A percentile compares a stretch with the other conserved stretches of the same genome.
Conservation (phyloP, 2,797 vertebrate genomes). For the Morelia viridis region DNA sequence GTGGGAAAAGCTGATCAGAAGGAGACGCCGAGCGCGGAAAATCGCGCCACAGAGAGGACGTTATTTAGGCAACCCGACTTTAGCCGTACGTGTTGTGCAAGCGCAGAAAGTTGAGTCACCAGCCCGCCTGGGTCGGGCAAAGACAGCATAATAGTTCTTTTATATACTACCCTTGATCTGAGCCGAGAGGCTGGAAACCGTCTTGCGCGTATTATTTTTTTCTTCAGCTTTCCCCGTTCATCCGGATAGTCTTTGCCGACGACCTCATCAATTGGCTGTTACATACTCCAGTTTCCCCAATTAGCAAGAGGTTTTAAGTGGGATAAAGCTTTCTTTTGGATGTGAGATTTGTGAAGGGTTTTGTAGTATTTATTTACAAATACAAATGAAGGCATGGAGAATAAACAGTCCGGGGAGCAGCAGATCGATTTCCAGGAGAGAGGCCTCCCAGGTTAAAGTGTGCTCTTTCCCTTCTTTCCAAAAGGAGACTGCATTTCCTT, state of each 20-base stretch:
- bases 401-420: background rate
- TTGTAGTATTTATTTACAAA: background rate
- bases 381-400: background rate
- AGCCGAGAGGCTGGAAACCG: background rate
- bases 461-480: no score
- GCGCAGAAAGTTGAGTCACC: background rate
- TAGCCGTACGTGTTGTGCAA: background rate
- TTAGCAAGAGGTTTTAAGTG: background rate
- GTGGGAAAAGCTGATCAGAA: background rate
- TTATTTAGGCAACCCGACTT: background rate
- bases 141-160: background rate
- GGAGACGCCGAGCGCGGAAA: background rate
- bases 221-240: background rate
- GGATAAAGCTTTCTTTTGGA: background rate
- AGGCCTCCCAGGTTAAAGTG: background rate
- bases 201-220: background rate
- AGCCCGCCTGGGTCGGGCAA: background rate
- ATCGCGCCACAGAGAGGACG: background rate
- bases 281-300: background rate
- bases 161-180: background rate
- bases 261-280: background rate
- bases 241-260: background rate
- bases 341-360: background rate
- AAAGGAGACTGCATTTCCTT: no score
- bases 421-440: background rate